These are phyloP conservation scores for Drosophila kanapiae DNA, from an alignment of 1,140 invertebrate genomes.

Conservation along the genomic window DNA sequence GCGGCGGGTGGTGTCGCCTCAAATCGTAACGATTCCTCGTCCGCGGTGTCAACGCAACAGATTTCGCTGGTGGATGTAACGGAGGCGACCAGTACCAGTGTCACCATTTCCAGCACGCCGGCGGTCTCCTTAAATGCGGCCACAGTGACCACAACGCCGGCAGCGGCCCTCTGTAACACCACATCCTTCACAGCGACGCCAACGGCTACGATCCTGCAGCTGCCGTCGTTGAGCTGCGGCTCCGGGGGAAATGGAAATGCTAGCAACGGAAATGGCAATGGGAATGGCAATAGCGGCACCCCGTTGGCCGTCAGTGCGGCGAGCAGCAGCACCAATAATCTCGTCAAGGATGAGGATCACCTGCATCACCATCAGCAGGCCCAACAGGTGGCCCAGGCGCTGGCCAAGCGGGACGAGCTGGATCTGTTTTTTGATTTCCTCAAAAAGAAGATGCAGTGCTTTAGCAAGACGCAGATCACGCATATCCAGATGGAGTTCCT, in stretches of 20 bases:
- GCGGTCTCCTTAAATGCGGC: slow-evolving; percentile 53
- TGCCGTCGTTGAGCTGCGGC: slow-evolving; percentile 50
- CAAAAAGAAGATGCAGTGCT: slow-evolving; percentile 82
- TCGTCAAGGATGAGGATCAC: slow-evolving; percentile 62
- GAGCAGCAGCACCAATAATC: slow-evolving; percentile 66
- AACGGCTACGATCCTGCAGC: slow-evolving; percentile 65
- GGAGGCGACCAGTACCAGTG: slow-evolving; percentile 72
- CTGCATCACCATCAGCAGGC: slow-evolving; percentile 39
- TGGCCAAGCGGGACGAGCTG: slow-evolving; percentile 72
- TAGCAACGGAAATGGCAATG: too few relatives aligned
- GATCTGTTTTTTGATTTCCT: slow-evolving; percentile 83
- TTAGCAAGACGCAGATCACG: slow-evolving; percentile 77
- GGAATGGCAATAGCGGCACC: neutral
- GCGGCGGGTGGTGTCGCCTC: neutral
- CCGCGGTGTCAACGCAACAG: slow-evolving; percentile 35
- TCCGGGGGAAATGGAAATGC: neutral
- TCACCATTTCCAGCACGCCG: slow-evolving; percentile 71
- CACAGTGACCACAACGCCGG: slow-evolving; percentile 55
- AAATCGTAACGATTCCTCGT: slow-evolving; percentile 19
- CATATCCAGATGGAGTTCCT: slow-evolving; percentile 82
- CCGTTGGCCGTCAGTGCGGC: slow-evolving; percentile 62
- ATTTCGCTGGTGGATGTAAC: slow-evolving; percentile 68
- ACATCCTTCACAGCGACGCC: slow-evolving; percentile 50
- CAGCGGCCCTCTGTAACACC: slow-evolving; percentile 50
- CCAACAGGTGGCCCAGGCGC: slow-evolving; percentile 44